Base-by-base conservation (phyloP, 1,140 invertebrate species). In the Lanistes nyassanus region DNA sequence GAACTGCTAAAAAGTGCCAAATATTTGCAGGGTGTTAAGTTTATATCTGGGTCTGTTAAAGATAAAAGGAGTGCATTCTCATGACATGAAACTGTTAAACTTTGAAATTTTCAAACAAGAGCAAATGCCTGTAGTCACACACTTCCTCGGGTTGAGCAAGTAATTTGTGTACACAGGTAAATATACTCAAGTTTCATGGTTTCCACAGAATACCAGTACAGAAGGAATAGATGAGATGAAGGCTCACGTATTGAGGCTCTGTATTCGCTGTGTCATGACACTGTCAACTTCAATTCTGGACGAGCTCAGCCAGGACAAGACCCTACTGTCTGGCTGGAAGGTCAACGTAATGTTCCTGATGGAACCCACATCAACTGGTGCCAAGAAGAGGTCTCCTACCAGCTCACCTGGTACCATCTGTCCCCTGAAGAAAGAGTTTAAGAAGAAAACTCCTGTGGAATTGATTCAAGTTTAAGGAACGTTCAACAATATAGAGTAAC, bases 221-320 rank as follows among this genome's bases (percentile, higher is more conserved):
- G 11, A n/a, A n/a, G n/a, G n/a, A n/a, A n/a, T n/a, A n/a, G n/a
- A n/a, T n/a, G n/a, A n/a, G n/a, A n/a, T n/a, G 42, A 29, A 37
- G 0, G 29, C 56, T 58, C 26, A 72, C 70, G 56, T 72, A 55
- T 72, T 60, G 29, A 53, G 56, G 56, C 55, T 55, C 13, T 42
- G 34, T 55, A 72, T 37, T 13, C 56, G n/a, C 26, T 72, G 55
- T 37, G 60, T 55, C 36, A 60, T 42, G 36, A 42, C 55, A 1
- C 34, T 23, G 1, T 9, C 29, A 34, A 72, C 21, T 37, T 31
- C 34, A n/a, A n/a, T 42, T 23, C 16, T 7, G 1, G 53, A n/a
- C 7, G 55, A 56, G 7, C 6, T 39, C 55, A 72, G 31, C 70
- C 70, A 72, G 70, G 34, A 16, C 13, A 72, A 72, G 56, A 56